Evolutionary conservation across 2,113 vertebrate species (phyloP), one percentile per base, ranked within the genome.

Genomic region (Nicator chloris): DNA sequence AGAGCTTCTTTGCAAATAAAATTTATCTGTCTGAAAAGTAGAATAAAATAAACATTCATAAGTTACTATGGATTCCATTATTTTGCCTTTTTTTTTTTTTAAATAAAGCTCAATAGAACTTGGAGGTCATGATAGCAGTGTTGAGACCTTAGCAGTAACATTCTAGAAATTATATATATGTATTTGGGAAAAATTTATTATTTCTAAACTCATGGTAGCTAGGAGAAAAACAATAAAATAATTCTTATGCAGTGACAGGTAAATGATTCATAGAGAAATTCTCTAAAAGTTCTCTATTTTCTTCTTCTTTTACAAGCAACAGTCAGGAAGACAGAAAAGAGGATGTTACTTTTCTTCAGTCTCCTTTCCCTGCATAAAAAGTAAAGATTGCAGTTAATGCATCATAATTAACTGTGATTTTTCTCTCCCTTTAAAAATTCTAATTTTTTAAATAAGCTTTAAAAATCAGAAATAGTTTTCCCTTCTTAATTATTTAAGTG

Each of bases 121-220:
- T 69, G 24, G 26, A 59, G 16, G 5, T 61, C 31, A 53, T 59
- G 42, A 35, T 18, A 81, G 33, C 16, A 45, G 11, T 60, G 8
- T 12, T 64, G 33, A 78, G 24, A 42, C 37, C 28, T 56, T 73
- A 69, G 21, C 6, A 65, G 5, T 27, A 50, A 42, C 6, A 11
- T 54, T 78, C 26, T 51, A 42, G 23, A 61, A 85, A 69, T 24
- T 82, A 20, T 13, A 35, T 16, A 3, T 13, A 51, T 47, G 13
- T 26, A 23, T 3, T 2, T 11, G 3, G 4, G 6, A 21, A 50
- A 71, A 65, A 61, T 2, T 1, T 22, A n/a, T 20, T 35, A 42
- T 66, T 76, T 79, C 27, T 90, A 31, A 89, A 37, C 7, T 61
- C 26, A 33, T 2, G 2, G 20, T 40, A 50, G 4, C 4, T 68